Evolutionary conservation across 37 sponge, comb jelly and placozoan genomes (phyloP), one percentile per base, ranked within the genome.

Genomic region (Hormiphora californensis): DNA sequence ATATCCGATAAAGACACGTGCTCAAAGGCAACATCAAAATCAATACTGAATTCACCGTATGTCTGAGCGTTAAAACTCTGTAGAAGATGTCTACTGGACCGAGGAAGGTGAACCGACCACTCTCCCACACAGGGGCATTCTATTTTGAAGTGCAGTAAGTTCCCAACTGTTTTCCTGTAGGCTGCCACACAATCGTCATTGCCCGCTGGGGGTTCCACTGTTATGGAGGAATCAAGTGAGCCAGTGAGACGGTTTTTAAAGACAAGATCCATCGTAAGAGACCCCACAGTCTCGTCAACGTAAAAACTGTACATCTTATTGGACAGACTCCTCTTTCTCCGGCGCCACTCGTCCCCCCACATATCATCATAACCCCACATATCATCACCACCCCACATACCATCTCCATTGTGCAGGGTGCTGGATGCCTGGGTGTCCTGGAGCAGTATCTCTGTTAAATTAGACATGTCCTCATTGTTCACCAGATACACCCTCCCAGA

Each of bases 111-210:
- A 28, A 73, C 19, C 81, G 21, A 0, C 81, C 81, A 73, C 41
- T 40, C 81, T 0, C 81, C 81, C 27, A 73, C 81, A 73, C 81
- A 73, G 17, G 81, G 81, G 25, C 81, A 73, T 1, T 73, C 46
- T 12, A 73, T 36, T 4, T 43, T 23, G 81, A 43, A 73, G 81
- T 73, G 81, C 3, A 73, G 46, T 22, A 73, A 43, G 81, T 73
- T 73, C 21, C 81, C 81, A 19, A 73, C 40, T 46, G 21, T 73
- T 22, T 36, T 33, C 23, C 81, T 46, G 28, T 57, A 22, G 28
- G 59, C 59, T 30, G 19, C 59, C 59, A 4, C 25, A 30, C 59
- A 57, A 4, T 67, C 30, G 68, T 67, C 31, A 3, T 36, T 67
- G 68, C 12, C 30, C 0, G 35, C 81, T 21, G 35, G 81, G 32